Evolutionary conservation across 2,888 invertebrate genomes (phyloP), one percentile per base, ranked within the genome.

Genomic region (Hetaerina titia): DNA sequence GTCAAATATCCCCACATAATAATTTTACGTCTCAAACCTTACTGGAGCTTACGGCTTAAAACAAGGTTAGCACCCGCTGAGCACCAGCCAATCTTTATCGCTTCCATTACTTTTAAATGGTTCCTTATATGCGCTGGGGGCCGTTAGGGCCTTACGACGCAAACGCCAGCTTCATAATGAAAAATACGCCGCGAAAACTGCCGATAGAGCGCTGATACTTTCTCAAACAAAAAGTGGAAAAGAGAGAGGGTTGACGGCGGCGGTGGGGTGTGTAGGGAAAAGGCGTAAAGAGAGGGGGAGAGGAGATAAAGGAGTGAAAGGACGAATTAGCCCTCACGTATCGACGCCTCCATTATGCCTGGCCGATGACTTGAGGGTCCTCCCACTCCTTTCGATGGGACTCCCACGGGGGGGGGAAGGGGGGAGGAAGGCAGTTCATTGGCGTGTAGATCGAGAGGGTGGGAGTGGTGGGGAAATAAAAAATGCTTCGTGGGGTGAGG

Each of bases 61-160:
- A 81, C 81, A 81, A 81, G 31, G 81, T 31, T 15, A 81, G 81
- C 81, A 81, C 81, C 81, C 81, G 31, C 69, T 69, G n/a, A 69
- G 22, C n/a, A 81, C 81, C 81, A 13, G 5, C 9, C 25, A 13
- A 81, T 81, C 81, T 81, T 81, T 81, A 81, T 81, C 81, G 2
- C 81, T 11, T 13, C n/a, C 81, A 11, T 81, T 31, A 81, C 8
- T 81, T 81, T 81, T 81, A 81, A 81, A 15, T 25, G 81, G 0
- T 13, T 31, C 45, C 81, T 31, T 17, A 81, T 13, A 81, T 13
- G 31, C n/a, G 81, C 81, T 13, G 31, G 45, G 45, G 45, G 31
- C n/a, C 81, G 81, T 81, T 81, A 81, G 81, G 81, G 2, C 81
- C 81, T 81, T 31, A 81, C 15, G 31, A 81, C 81, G 81, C 69